Percentiles rank a stretch among this genome's conserved stretches.
Evolutionary conservation across 2,888 invertebrate species (phyloP).

Genomic region (Nomada fucata): DNA sequence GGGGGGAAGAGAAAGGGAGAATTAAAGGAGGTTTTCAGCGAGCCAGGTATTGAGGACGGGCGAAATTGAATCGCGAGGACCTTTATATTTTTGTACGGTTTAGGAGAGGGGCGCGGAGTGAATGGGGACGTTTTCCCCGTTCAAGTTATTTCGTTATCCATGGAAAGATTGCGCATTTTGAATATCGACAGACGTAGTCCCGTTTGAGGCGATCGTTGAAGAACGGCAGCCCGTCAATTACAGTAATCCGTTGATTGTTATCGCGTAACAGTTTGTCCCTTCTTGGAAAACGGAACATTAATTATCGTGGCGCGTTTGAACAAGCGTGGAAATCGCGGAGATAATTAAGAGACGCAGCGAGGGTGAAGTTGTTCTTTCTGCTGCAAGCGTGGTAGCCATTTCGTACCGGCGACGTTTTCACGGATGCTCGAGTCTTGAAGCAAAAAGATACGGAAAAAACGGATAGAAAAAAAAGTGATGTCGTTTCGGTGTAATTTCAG

Average conservation of each 20-base stretch:
- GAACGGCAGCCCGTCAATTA: neutral
- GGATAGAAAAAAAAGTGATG: neutral
- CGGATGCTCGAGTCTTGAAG: neutral
- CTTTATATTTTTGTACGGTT: too few species aligned
- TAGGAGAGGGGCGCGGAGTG: too few species aligned
- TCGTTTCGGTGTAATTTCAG: slow-evolving; percentile 3
- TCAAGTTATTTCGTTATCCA: too few species aligned
- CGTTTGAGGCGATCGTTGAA: neutral
- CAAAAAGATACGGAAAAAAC: neutral
- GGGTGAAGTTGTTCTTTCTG: neutral
- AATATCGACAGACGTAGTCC: too few species aligned
- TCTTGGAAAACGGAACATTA: slow-evolving; percentile 37
- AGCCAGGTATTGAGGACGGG: neutral
- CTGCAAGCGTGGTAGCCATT: neutral
- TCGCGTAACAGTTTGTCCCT: slow-evolving; percentile 34
- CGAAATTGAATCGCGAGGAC: neutral
- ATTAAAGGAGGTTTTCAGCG: slow-evolving; percentile 12
- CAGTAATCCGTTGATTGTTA: slow-evolving; percentile 21
- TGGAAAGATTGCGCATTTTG: too few species aligned
- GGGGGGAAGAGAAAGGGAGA: too few species aligned
- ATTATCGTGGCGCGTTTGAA: slow-evolving; percentile 42
- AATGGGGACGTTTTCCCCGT: too few species aligned
- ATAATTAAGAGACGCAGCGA: slow-evolving; percentile 33
- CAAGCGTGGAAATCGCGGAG: slow-evolving; percentile 29
- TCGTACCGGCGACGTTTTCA: neutral